A percentile compares a stretch with the other conserved stretches of the same genome.
Conservation (phyloP, 2,888 invertebrate genomes). For the Harmothoe impar region DNA sequence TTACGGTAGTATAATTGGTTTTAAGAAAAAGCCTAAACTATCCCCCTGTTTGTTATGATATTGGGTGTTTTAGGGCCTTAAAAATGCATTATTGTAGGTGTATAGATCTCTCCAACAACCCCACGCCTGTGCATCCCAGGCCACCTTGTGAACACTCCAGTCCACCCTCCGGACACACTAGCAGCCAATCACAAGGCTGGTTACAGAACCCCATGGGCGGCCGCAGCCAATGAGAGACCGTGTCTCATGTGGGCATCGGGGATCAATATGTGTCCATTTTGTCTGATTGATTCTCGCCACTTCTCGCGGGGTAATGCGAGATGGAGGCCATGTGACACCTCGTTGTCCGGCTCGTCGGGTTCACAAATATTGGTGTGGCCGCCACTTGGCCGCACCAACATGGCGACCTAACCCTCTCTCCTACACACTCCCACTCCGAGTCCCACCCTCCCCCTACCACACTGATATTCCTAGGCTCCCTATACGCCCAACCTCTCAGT, state of each 20-base stretch:
- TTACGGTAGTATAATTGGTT: no score
- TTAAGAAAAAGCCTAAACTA: no score
- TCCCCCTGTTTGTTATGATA: no score
- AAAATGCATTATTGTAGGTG: no score
- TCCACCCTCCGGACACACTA: background rate
- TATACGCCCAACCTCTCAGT: no score
- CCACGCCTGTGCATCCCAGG: no score
- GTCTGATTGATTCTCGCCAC: conserved; percentile 23
- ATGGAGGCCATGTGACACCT: background rate
- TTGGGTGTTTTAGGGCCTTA: no score
- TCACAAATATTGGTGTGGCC: conserved; percentile 15
- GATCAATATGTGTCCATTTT: conserved; percentile 29
- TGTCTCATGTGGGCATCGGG: conserved; percentile 9
- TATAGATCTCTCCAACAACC: no score
- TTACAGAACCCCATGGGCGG: background rate
- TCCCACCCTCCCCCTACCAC: no score
- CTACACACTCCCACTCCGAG: no score
- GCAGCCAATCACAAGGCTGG: conserved; percentile 8
- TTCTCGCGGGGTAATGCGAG: conserved; percentile 7
- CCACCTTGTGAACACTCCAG: background rate
- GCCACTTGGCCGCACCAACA: conserved; percentile 12
- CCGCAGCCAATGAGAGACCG: background rate
- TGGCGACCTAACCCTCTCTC: no score
- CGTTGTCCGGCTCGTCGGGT: conserved; percentile 23
- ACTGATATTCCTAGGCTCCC: no score